Base-by-base conservation (phyloP, 2,888 invertebrate genomes). In the Psylliodes chrysocephalus region DNA sequence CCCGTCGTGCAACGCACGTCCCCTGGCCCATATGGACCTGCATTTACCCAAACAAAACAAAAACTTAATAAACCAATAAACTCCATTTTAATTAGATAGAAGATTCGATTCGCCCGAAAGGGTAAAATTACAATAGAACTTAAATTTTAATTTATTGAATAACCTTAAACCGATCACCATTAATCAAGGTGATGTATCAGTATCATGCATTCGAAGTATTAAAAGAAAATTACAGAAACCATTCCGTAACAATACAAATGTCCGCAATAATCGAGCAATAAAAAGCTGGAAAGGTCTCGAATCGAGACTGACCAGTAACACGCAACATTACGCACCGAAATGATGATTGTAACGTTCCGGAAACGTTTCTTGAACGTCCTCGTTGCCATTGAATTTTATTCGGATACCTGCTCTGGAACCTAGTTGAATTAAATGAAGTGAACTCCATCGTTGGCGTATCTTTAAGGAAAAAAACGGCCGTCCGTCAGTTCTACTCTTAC, bases 301-400 rank as follows among this genome's bases (percentile, higher is more conserved):
- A 44, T 40, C 38, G 53, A 55, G 60, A 66, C 60, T 60, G 67
- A 56, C 49, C 63, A 64, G 62, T 62, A 62, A 57, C 72, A 72
- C 70, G 72, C 69, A 70, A 71, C 72, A 72, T 72, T 72, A 71
- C 72, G 72, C 71, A 70, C 70, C 52, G 60, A 44, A 60, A 68
- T 57, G 70, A 66, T 67, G 68, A 70, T 70, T 67, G 64, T 65
- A 60, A 67, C 55, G 64, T 60, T 56, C 30, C 18, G 25, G 55
- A 57, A 64, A 64, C 60, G 67, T 61, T 64, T 49, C 57, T 64
- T 38, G 55, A 63, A 64, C 62, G 63, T 67, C 53, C 46, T 54
- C 54, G 53, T 60, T 63, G 61, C 56, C 66, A 52, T 68, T 65
- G 60, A 61, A 64, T 68, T 68, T 68, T 68, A 66, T 68, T 68